Percentiles rank a stretch among this genome's conserved stretches.
Evolutionary conservation across 2,888 invertebrate species (phyloP).

Genomic region (Watsonalla cultraria): DNA sequence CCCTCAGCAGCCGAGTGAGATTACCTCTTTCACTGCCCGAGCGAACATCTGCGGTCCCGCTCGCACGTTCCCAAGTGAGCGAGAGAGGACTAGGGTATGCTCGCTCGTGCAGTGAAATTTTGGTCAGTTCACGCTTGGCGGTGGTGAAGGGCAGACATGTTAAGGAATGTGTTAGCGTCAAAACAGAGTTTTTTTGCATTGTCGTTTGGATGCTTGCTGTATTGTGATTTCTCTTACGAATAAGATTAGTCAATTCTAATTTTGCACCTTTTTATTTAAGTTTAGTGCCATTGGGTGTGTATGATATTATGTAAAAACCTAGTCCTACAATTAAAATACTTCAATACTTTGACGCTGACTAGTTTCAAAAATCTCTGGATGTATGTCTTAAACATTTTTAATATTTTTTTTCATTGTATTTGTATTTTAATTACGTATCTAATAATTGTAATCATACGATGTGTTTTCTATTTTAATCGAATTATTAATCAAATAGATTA

Average conservation of each 20-base stretch:
- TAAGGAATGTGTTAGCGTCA: slow-evolving; percentile 6
- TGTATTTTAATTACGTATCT: too few relatives aligned
- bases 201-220: background rate
- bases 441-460: too few relatives aligned
- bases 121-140: slow-evolving; percentile 19
- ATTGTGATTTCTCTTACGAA: background rate
- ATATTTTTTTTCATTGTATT: too few relatives aligned
- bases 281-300: background rate
- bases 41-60: slow-evolving; percentile 37
- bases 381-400: too few relatives aligned
- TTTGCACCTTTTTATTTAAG: background rate
- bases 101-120: slow-evolving; percentile 38
- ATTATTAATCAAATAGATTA: too few relatives aligned
- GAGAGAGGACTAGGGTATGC: slow-evolving; percentile 35
- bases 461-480: too few relatives aligned
- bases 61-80: slow-evolving; percentile 25
- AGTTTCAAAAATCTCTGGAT: too few relatives aligned
- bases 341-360: too few relatives aligned
- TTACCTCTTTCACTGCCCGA: slow-evolving; percentile 42
- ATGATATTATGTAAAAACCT: too few relatives aligned
- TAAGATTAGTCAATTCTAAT: background rate
- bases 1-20: slow-evolving; percentile 49
- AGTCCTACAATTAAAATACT: too few relatives aligned
- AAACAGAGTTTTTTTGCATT: background rate
- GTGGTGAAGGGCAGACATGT: slow-evolving; percentile 28